These are phyloP conservation scores for Notechis scutatus DNA, from an alignment of 2,113 vertebrate genomes.

Conservation along the genomic window DNA sequence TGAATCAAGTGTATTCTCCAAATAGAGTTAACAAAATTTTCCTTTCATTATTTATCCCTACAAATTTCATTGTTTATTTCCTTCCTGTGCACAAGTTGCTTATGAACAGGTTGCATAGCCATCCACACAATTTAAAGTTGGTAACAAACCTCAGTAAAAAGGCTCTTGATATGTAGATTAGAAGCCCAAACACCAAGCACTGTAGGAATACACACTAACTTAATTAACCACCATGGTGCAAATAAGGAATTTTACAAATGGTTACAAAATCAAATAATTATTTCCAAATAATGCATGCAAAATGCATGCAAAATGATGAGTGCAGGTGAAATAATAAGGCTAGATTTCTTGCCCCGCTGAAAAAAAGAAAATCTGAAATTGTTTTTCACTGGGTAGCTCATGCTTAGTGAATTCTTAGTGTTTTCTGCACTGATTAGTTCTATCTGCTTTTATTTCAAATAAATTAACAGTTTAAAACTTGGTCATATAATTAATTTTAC, in stretches of 20 bases:
- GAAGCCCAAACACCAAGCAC: conserved; percentile 1
- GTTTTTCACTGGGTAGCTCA: conserved; percentile 22
- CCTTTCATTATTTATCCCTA: conserved; percentile 15
- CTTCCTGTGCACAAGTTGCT: conserved; percentile 18
- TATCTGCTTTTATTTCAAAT: not conserved
- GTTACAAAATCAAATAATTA: conserved; percentile 24
- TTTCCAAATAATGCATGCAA: not conserved
- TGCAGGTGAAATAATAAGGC: not conserved
- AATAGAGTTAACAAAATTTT: conserved; percentile 26
- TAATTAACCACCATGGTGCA: conserved; percentile 23
- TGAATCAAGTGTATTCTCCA: not conserved
- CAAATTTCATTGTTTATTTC: conserved; percentile 23
- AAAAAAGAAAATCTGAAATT: conserved; percentile 22
- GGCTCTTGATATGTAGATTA: conserved; percentile 25
- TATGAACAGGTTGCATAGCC: conserved; percentile 33
- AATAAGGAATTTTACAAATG: conserved; percentile 11
- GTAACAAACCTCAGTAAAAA: conserved; percentile 22
- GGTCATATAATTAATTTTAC: conserved; percentile 9
- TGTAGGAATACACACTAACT: not conserved
- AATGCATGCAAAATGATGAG: conserved; percentile 36
- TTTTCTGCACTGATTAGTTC: not conserved
- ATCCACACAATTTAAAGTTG: conserved; percentile 26
- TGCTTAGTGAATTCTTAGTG: not conserved
- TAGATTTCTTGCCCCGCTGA: conserved; percentile 18
- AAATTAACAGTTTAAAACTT: conserved; percentile 3